Conservation (phyloP, 2,113 vertebrate genomes). For the Phocoena phocoena region DNA sequence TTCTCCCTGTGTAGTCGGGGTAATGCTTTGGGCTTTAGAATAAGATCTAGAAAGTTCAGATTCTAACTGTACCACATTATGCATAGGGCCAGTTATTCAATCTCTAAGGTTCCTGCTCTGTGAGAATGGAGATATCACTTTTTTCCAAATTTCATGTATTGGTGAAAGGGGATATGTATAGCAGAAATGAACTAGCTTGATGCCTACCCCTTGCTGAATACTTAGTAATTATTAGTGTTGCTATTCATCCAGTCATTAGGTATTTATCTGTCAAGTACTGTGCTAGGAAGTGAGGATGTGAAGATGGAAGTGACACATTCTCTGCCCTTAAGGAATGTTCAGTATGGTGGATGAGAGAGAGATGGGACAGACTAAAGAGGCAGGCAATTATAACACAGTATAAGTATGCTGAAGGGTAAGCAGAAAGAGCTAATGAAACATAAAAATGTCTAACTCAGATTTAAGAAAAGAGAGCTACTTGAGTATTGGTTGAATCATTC, state of each 20-base stretch:
- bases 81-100: background rate
- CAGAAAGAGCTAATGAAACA: background rate
- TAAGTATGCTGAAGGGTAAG: background rate
- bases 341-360: background rate
- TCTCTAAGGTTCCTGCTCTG: background rate
- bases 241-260: background rate
- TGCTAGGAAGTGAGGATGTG: background rate
- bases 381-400: background rate
- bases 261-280: background rate
- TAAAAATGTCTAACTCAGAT: background rate
- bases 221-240: background rate
- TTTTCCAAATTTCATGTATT: background rate
- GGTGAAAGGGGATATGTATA: background rate
- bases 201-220: background rate
- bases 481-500: background rate
- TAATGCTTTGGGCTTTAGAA: background rate
- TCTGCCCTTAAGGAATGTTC: background rate
- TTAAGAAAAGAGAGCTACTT: background rate
- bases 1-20: background rate
- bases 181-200: background rate
- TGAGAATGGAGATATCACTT: background rate
- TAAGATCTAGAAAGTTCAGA: background rate
- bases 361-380: background rate
- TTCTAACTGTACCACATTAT: background rate
- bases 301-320: background rate